These are phyloP conservation scores for Ochropleura leucogaster DNA, from an alignment of 2,888 invertebrate species.

Conservation along the genomic window DNA sequence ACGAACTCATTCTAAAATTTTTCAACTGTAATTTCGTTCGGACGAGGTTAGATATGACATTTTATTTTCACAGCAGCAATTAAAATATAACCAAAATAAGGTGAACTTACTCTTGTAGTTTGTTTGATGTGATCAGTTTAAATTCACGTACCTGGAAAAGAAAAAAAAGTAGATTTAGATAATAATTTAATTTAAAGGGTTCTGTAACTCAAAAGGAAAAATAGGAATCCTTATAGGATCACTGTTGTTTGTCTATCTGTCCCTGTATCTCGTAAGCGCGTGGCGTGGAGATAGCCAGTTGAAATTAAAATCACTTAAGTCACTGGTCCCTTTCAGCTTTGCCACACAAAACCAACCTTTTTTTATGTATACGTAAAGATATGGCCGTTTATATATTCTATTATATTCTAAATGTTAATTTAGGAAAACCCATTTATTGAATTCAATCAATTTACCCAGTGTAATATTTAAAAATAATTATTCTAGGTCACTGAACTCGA, in stretches of 20 bases:
- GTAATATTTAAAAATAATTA: constrained; percentile 58
- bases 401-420: constrained; percentile 53
- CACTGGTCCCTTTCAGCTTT: no score
- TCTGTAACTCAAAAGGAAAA: no score
- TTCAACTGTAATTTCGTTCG: constrained; percentile 33
- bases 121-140: constrained; percentile 1
- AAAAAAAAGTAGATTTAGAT: constrained; percentile 16
- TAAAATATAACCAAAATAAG: constrained; percentile 3
- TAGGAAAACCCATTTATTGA: constrained; percentile 64
- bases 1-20: constrained; percentile 32
- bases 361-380: no score
- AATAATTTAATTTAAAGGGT: constrained; percentile 30
- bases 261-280: no score
- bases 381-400: no score
- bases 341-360: no score
- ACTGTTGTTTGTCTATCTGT: no score
- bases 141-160: constrained; percentile 57
- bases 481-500: constrained; percentile 51
- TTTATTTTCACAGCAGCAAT: constrained; percentile 19
- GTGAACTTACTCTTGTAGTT: constrained; percentile 28
- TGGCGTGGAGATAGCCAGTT: no score
- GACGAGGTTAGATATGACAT: constrained; percentile 6
- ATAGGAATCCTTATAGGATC: no score
- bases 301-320: no score
- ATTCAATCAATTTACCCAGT: constrained; percentile 39